Evolutionary conservation across 1,140 invertebrate genomes (phyloP).

Genomic region (Coboldia fuscipes): DNA sequence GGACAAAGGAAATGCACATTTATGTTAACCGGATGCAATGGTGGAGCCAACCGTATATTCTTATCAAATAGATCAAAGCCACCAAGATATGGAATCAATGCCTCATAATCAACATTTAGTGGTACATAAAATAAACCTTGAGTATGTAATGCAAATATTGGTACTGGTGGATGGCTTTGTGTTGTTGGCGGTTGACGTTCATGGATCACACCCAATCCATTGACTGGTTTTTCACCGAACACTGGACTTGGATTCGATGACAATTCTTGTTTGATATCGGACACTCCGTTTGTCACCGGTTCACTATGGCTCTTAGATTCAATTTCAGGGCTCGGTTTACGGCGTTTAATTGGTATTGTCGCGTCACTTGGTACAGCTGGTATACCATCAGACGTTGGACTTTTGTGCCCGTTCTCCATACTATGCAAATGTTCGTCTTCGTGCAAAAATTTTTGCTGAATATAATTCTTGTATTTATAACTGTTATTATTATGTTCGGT

Average conservation of each 20-base stretch:
- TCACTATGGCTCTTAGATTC: too few relatives aligned
- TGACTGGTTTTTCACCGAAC: too few relatives aligned
- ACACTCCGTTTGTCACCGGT: constrained; percentile 1
- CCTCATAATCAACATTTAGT: constrained; percentile 58
- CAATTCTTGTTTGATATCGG: constrained; percentile 17
- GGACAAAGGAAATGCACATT: constrained; percentile 52
- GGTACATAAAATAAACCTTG: constrained; percentile 82
- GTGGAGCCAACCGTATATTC: constrained; percentile 25
- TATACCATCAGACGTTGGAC: not conserved
- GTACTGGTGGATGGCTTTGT: constrained; percentile 27
- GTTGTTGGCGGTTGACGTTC: constrained; percentile 8
- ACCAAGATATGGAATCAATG: constrained; percentile 45
- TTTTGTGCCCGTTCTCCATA: not conserved
- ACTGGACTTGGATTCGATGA: constrained; percentile 3
- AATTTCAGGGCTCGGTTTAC: too few relatives aligned
- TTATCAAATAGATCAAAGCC: constrained; percentile 31
- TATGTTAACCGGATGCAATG: constrained; percentile 75
- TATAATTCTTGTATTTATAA: constrained; percentile 90
- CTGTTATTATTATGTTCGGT: constrained; percentile 28
- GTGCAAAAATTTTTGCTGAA: constrained; percentile 62
- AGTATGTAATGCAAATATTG: constrained; percentile 63
- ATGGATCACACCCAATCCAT: constrained; percentile 10
- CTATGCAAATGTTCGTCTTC: constrained; percentile 8
- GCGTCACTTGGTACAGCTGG: not conserved
- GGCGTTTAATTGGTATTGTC: constrained; percentile 1